Base-by-base conservation (phyloP, 2,797 vertebrate genomes). In the Neoniphon sammara region DNA sequence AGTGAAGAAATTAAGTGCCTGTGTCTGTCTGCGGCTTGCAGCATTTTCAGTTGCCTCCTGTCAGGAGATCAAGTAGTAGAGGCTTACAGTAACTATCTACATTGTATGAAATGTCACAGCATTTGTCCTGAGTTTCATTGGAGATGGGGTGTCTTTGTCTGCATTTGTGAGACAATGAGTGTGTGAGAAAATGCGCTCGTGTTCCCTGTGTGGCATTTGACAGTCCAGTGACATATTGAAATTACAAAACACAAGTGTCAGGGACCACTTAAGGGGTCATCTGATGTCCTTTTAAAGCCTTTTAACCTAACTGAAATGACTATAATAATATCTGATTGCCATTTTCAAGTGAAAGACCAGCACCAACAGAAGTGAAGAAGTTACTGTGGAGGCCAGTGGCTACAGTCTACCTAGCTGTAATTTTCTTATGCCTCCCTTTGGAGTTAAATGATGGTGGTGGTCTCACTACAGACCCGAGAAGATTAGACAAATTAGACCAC, bases 171-270 rank as follows among this genome's bases (percentile, higher is more conserved):
- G 47, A 52, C 12, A 42, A 6, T 47, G 30, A 15, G 17, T 52
- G 57, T 31, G 55, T 61, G 18, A 18, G 7, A 56, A 18, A 56
- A 25, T 31, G 27, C 15, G 30, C 23, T 60, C 36, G n/a, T 10
- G 39, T 31, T 50, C 17, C 46, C 52, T 25, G 42, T 63, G 64
- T 76, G 31, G 0, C 47, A 55, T 65, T 74, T 58, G 61, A 62
- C 34, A 21, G 54, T 5, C 7, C 30, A 20, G 62, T 23, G 18
- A 52, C 10, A 36, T 65, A 65, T 23, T 10, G 21, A 36, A 21
- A 36, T 34, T 7, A 10, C 53, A 30, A 69, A 72, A 62, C 59
- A 52, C 47, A 20, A 25, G 59, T 55, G 63, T 23, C 31, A 6
- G 15, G 30, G 27, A 14, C 31, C 30, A 34, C 55, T 17, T 57